Base-by-base conservation (phyloP, 2,113 vertebrate species). In the Gadus macrocephalus region DNA sequence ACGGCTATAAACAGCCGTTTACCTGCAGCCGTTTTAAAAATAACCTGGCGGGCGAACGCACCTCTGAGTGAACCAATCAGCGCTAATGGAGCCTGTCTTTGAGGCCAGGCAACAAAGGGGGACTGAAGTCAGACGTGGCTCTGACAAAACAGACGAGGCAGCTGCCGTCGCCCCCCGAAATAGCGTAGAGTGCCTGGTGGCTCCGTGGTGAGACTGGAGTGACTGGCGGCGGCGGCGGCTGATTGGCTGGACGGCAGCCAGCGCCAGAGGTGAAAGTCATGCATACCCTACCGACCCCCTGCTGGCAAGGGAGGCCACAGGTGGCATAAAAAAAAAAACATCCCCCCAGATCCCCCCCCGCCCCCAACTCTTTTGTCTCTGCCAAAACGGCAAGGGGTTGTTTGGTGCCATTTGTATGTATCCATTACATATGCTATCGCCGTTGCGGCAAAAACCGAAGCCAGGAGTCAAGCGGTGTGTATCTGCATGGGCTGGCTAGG, bases 101-200 rank as follows among this genome's bases (percentile, higher is more conserved):
- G 42, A 49, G 42, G 11, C 25, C 9, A 12, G 42, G 42, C 42
- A 14, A 9, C 9, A 49, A 9, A 14, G 42, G 42, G 42, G 2
- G 42, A 49, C 8, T 49, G 4, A 35, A 35, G 31, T 35, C 31
- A 35, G 31, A 35, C 25, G 62, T 19, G 63, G 53, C 62, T 27
- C 76, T 69, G 69, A 77, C 82, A 83, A 64, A 81, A 81, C 75
- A 68, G 62, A 71, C 69, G 73, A 73, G 80, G 79, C 88, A 89
- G 85, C 89, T 89, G 89, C 83, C 78, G 74, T 71, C 78, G 22
- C 22, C 22, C 73, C 82, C 67, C 0, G 81, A 87, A 87, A 89
- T 88, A 88, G 77, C 70, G 59, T 17, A 74, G 66, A 76, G 72
- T 56, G 62, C 38, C 53, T 8, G 20, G 55, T 4, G 15, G 25